phyloP scores from a whole-genome alignment of 2,888 invertebrate genomes.

The Syrphus vitripennis region DNA sequence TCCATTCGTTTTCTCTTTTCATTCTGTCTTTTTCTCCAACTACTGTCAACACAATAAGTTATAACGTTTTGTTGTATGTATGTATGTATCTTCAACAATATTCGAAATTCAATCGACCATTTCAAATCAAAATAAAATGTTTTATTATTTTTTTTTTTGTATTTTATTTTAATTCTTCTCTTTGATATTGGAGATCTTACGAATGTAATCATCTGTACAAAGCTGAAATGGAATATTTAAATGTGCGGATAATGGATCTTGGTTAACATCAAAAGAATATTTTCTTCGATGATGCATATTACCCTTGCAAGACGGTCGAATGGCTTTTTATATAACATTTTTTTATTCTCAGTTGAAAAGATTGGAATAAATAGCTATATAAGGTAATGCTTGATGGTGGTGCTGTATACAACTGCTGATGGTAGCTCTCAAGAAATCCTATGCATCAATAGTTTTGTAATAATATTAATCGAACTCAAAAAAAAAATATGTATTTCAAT shows the following conservation, averaged over 20 bases:
- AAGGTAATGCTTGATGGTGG: not conserved
- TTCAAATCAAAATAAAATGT: constrained; percentile 44
- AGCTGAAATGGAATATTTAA: constrained; percentile 68
- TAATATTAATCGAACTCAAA: constrained; percentile 55
- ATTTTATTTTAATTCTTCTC: not conserved
- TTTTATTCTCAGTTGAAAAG: constrained; percentile 26
- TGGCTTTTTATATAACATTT: constrained; percentile 26
- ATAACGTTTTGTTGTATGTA: constrained; percentile 2
- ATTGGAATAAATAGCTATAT: constrained; percentile 30
- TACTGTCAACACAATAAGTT: not conserved
- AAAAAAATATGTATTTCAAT: not conserved
- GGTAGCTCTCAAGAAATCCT: constrained; percentile 20
- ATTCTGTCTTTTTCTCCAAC: not conserved
- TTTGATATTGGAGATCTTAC: constrained; percentile 51
- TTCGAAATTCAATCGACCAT: constrained; percentile 36
- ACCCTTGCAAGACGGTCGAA: constrained; percentile 51
- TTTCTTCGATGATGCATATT: constrained; percentile 63
- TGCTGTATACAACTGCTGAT: not conserved
- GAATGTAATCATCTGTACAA: constrained; percentile 67
- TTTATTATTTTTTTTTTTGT: not conserved
- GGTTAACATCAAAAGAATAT: constrained; percentile 70
- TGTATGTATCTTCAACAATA: not conserved
- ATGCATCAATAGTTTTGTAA: constrained; percentile 62
- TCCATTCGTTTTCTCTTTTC: not conserved
- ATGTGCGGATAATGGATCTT: constrained; percentile 68